Evolutionary conservation across 2,113 vertebrate genomes (phyloP), one percentile per base, ranked within the genome.

Genomic region (Chionodraco myersi): DNA sequence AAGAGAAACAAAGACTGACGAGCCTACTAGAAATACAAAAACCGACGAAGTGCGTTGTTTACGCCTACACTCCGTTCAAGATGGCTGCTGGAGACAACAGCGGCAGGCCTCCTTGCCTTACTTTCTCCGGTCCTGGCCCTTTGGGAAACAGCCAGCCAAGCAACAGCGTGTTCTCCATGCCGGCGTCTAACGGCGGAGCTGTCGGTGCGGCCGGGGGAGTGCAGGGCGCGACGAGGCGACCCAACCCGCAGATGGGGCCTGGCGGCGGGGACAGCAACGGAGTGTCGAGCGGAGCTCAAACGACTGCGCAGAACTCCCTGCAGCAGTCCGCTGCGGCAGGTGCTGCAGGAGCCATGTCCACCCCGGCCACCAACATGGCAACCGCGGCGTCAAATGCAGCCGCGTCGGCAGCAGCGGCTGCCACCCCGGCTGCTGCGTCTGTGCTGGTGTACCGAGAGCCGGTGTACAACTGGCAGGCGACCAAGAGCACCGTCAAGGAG

Each of bases 391-490:
- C 92, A 2, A 95, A 95, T 63, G 92, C 93, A 1, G 59, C 86
- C 18, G 69, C 54, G n/a, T 53, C 88, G 21, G 72, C 70, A 0
- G 84, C 88, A 58, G 86, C 92, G 14, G 87, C 89, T 26, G 91
- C 92, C 45, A 91, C 92, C 15, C 90, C 93, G 59, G 95, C 95
- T 1, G 94, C 95, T 4, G 95, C 94, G 36, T 94, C 93, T 0
- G 95, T 95, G 79, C 58, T 95, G n/a, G 94, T 95, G 72, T 96
- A 95, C 92, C 94, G 97, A 75, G 97, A 97, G 89, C 96, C 96
- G 3, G 97, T 96, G 63, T 98, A 98, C 89, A 98, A 98, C 93
- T 97, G 97, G 97, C 97, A 98, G 89, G 97, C 97, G 26, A 98
- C 96, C 44, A 98, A 98, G 94, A 97, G 96, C 91, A 98, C 97